phyloP scores from a whole-genome alignment of 2,113 vertebrate species.

The Actenoides hombroni region DNA sequence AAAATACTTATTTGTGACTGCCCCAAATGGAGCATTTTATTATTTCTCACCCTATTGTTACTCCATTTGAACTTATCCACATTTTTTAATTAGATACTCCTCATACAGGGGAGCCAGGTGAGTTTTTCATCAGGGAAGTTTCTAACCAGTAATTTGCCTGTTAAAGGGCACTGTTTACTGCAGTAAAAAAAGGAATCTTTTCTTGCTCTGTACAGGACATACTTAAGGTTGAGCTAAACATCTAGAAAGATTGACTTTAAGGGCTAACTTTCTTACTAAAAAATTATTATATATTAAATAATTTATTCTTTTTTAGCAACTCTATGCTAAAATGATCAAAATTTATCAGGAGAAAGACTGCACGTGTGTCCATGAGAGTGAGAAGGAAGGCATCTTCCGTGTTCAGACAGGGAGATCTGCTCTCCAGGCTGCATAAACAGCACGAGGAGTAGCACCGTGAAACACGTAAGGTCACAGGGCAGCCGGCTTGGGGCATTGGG shows the following conservation, averaged over 20 bases:
- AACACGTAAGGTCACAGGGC: background rate
- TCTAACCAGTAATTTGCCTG: background rate
- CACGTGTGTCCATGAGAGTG: rapidly evolving
- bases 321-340: background rate
- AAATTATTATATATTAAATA: background rate
- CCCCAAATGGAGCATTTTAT: background rate
- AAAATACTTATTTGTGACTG: background rate
- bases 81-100: background rate
- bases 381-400: background rate
- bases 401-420: background rate
- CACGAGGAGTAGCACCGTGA: background rate
- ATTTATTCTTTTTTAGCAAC: background rate
- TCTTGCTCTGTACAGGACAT: background rate
- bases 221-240: background rate
- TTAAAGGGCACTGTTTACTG: conserved; percentile 38
- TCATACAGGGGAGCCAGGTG: background rate
- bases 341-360: background rate
- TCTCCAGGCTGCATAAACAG: background rate
- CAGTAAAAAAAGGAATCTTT: background rate
- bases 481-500: background rate
- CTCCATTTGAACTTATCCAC: background rate
- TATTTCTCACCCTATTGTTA: background rate
- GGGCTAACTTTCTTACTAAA: background rate
- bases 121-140: background rate
- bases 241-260: background rate